Evolutionary conservation across 1,140 invertebrate species (phyloP), one percentile per base, ranked within the genome.

Genomic region (Drosophila bipectinata): DNA sequence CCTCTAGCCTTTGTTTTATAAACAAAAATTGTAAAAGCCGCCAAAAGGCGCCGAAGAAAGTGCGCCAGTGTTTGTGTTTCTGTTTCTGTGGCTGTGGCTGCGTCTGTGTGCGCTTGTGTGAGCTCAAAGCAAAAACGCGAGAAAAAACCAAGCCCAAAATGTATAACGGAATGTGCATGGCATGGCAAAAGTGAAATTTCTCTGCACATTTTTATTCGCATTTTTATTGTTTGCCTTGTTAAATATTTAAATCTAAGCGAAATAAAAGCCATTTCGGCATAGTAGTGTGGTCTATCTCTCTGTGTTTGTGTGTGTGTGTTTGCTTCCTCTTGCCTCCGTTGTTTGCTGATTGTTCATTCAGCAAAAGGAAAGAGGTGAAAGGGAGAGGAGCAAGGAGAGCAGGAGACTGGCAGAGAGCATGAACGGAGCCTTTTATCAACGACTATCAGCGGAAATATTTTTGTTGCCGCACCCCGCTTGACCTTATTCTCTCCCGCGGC

Each of bases 381-480:
- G 41, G 41, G 14, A 14, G 41, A 8, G 41, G 41, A n/a, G 4
- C n/a, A 37, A 18, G 9, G 37, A 32, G 15, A 45, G 30, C 8
- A 30, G 21, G 37, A 18, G 37, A 24, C 15, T 14, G 18, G n/a
- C 9, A 9, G 8, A 24, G 39, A 52, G 32, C n/a, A 28, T 9
- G 59, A 61, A 24, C 54, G 58, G 32, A 68, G 66, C 41, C 74
- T 66, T 83, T 80, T 84, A 85, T 85, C 82, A 84, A 84, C 69
- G 72, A 63, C 68, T 84, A 84, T 84, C 81, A 84, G 73, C 81
- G 77, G 81, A 85, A 84, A 85, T 67, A 80, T 85, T 76, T 66
- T 41, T 85, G 78, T 73, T 72, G 81, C 82, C 82, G 82, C 81
- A 81, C 82, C 82, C 82, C 81, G 82, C 81, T 87, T 87, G 82